Evolutionary conservation across 2,888 invertebrate species (phyloP), one percentile per base, ranked within the genome.

Genomic region (Matsumyia berberina): DNA sequence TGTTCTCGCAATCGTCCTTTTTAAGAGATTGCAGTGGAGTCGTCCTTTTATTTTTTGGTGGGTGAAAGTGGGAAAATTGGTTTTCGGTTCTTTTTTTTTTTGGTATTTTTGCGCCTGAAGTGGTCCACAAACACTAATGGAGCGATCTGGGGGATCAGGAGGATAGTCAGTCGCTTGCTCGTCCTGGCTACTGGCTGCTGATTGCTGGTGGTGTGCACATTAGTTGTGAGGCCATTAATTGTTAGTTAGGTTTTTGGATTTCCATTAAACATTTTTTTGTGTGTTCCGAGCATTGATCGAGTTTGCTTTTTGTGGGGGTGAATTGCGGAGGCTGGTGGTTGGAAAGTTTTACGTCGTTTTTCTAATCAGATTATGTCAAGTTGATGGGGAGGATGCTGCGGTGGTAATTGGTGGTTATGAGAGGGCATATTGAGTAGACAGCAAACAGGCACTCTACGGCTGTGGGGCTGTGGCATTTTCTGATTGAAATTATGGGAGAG

Each of bases 121-220:
- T 67, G 67, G 67, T 81, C 76, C 15, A 51, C 55, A 69, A 74
- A 62, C 39, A 62, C 55, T 69, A 76, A 69, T 76, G 74, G 74
- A 62, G 53, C 42, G 24, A 60, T 73, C 44, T n/a, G 31, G 37
- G 35, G 33, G 44, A 57, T 35, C 12, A 49, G 42, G 39, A 11
- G 49, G 46, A 19, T 66, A 51, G 51, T 66, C 33, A 8, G 5
- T 57, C 24, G 4, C 24, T 24, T 24, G 24, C 5, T 49, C 24
- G 9, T 29, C 8, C 24, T 29, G 2, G n/a, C n/a, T n/a, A n/a
- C 33, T 31, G 60, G 53, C n/a, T n/a, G n/a, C n/a, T n/a, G n/a
- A n/a, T n/a, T n/a, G n/a, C n/a, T n/a, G n/a, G n/a, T n/a, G n/a
- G n/a, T n/a, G n/a, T 19, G 57, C 35, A 19, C 46, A 70, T 57